Percentiles rank a stretch among this genome's conserved stretches.
phyloP scores from a whole-genome alignment of 64 coral and sea anemone genomes.

The Montipora sp. region DNA sequence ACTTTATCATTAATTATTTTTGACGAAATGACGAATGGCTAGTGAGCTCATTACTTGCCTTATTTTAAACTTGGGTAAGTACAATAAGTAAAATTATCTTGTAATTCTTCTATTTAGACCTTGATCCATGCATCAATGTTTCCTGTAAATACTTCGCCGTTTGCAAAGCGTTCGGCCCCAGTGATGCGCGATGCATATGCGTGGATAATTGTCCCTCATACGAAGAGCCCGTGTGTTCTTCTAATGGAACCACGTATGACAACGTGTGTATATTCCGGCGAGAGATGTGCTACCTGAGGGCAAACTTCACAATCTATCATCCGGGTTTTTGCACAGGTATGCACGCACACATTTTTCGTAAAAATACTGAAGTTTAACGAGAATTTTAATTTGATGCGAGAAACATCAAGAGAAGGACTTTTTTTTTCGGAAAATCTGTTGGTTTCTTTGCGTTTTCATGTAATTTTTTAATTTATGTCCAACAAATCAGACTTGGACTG shows the following conservation, averaged over 20 bases:
- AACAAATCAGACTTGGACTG: no score
- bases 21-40: no score
- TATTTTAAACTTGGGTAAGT: no score
- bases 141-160: constrained; percentile 61
- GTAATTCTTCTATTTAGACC: background rate
- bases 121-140: constrained; percentile 73
- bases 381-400: no score
- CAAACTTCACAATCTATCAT: constrained; percentile 64
- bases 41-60: no score
- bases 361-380: background rate
- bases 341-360: no score
- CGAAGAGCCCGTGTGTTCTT: constrained; percentile 69
- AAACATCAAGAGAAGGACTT: no score
- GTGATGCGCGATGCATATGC: constrained; percentile 64
- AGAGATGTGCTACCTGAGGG: constrained; percentile 62
- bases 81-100: no score
- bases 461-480: no score
- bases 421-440: no score
- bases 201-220: constrained; percentile 58
- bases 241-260: constrained; percentile 65
- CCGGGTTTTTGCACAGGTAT: constrained; percentile 69
- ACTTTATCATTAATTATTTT: no score
- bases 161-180: constrained; percentile 68
- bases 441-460: no score
- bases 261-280: constrained; percentile 68